Evolutionary conservation across 92 coral and sea anemone genomes (phyloP), one percentile per base, ranked within the genome.

Genomic region (Metridium senile): DNA sequence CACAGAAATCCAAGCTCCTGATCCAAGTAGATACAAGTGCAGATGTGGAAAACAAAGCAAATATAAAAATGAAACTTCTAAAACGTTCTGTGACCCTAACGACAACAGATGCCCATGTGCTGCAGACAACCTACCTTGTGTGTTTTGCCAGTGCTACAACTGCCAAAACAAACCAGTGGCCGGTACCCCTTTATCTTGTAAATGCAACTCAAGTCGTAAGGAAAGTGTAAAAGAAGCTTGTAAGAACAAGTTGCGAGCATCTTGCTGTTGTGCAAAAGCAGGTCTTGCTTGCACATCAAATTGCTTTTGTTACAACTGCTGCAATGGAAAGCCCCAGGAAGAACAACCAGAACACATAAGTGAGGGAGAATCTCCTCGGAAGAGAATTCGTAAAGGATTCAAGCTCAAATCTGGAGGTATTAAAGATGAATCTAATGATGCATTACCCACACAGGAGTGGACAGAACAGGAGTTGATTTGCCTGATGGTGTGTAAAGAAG

Each of bases 401-500:
- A 54, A 66, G 57, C 57, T 31, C 1, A 70, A 72, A 17, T 17
- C 83, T 49, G 53, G 68, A 47, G 75, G 52, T 19, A 43, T 47
- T 23, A 34, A 18, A 29, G 31, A 0, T 0, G 70, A 62, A 4
- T 1, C 71, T 19, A 71, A 64, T 19, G 71, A 75, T 16, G 20
- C 11, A 20, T 1, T 10, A 19, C 22, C 1, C 32, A 32, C 11
- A 10, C 22, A 32, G 11, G 78, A 73, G 33, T 79, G 84, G 84
- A 68, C 75, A 16, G 84, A 79, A 19, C 76, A 68, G 34, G 84
- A 79, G 62, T 27, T 79, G 25, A 79, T 79, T 53, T 79, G 84
- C 22, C 45, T 79, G 26, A 79, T 79, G 76, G 84, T 79, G 1
- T 79, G 84, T 29, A 66, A 66, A 43, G 84, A 79, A 49, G 84